Evolutionary conservation across 1,140 invertebrate species (phyloP).

Genomic region (Trachelipus rathkii): DNA sequence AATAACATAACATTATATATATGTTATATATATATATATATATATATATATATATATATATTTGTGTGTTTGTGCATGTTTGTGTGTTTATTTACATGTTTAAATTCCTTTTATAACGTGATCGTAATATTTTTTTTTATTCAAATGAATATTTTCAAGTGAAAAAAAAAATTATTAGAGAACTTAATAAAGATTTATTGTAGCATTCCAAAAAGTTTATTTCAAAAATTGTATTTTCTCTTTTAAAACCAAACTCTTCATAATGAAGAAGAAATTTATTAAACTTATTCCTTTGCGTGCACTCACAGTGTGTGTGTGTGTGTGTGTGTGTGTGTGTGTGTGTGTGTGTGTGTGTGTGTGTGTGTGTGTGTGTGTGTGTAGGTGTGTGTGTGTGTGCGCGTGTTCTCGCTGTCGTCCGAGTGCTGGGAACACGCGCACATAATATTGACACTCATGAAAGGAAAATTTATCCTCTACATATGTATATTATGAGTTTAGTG

Average conservation of each 20-base stretch:
- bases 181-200: too few relatives aligned
- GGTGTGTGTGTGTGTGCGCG: conserved; percentile 27
- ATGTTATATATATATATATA: conserved; percentile 24
- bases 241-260: too few relatives aligned
- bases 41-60: conserved; percentile 11
- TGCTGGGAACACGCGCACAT: background rate
- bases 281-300: too few relatives aligned
- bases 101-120: too few relatives aligned
- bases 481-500: background rate
- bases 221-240: too few relatives aligned
- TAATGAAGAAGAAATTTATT: too few relatives aligned
- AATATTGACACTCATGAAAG: too few relatives aligned
- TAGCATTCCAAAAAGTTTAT: too few relatives aligned
- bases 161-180: too few relatives aligned
- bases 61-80: background rate
- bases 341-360: conserved; percentile 23
- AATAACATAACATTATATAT: too few relatives aligned
- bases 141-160: too few relatives aligned
- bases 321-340: conserved; percentile 16
- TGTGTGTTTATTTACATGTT: conserved; percentile 20
- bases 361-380: background rate
- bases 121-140: too few relatives aligned
- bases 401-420: background rate
- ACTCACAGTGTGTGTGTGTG: background rate
- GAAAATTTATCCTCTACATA: background rate